Evolutionary conservation across 2,113 vertebrate genomes (phyloP).

Genomic region (Microcebus tavaratra): DNA sequence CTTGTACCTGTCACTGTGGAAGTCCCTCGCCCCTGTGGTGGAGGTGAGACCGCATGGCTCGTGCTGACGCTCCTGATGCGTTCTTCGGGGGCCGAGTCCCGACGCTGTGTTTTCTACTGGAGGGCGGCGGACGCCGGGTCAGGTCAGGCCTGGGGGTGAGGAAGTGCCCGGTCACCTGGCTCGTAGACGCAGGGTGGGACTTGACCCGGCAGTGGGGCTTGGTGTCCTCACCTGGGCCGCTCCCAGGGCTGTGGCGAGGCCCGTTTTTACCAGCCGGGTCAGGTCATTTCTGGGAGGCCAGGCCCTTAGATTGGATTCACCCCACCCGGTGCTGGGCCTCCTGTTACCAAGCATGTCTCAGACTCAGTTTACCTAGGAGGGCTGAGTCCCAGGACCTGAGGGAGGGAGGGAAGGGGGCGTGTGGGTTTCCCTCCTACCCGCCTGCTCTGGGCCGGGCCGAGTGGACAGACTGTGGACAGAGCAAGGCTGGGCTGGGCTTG

Average conservation of each 20-base stretch:
- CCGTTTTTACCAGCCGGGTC: background rate
- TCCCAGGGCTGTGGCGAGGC: background rate
- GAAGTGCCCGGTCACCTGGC: background rate
- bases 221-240: background rate
- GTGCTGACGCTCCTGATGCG: rapidly evolving
- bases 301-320: background rate
- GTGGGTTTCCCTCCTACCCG: background rate
- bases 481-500: background rate
- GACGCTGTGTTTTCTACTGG: background rate
- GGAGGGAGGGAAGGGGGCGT: background rate
- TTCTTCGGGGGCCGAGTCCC: background rate
- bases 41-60: too few relatives aligned
- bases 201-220: background rate
- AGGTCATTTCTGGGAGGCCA: too few relatives aligned
- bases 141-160: background rate
- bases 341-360: too few relatives aligned
- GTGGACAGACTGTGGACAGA: background rate
- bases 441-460: too few relatives aligned
- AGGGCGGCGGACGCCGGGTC: background rate
- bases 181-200: background rate
- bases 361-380: background rate
- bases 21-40: background rate
- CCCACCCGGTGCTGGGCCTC: too few relatives aligned
- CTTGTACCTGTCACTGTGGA: rapidly evolving
- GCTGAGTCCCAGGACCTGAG: background rate